Percentiles rank a stretch among this genome's conserved stretches.
Conservation (phyloP, 2,888 invertebrate genomes). For the Notodromas monacha region DNA sequence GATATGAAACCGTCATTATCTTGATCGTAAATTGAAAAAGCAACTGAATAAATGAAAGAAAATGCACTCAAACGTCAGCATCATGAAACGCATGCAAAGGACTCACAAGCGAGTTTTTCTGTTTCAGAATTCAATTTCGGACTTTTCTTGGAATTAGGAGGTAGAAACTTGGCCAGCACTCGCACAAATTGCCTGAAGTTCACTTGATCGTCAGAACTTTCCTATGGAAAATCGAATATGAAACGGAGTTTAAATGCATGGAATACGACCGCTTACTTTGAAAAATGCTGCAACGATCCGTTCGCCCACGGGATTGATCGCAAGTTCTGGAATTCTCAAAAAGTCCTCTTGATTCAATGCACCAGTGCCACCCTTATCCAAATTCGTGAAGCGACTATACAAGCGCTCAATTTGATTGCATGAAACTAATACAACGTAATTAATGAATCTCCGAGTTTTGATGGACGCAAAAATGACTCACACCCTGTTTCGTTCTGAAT, state of each 20-base stretch:
- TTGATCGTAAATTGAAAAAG: constrained; percentile 96
- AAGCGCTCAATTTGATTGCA: constrained; percentile 89
- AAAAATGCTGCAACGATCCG: constrained; percentile 94
- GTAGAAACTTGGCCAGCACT: constrained; percentile 74
- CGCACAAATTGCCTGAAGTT: constrained; percentile 93
- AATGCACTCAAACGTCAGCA: too few relatives aligned
- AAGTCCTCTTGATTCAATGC: constrained; percentile 86
- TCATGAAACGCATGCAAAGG: too few relatives aligned
- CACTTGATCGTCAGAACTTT: constrained; percentile 31
- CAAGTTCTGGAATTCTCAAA: constrained; percentile 79
- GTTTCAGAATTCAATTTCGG: constrained; percentile 67
- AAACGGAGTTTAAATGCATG: too few relatives aligned
- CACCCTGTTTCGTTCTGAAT: constrained; percentile 91
- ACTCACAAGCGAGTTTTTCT: constrained; percentile 69
- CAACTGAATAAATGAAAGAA: too few relatives aligned
- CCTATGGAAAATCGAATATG: too few relatives aligned
- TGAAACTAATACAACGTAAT: constrained; percentile 41
- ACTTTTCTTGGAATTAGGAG: constrained; percentile 63
- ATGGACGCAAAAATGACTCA: constrained; percentile 28
- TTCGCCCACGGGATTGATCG: constrained; percentile 90
- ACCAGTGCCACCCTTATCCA: constrained; percentile 83
- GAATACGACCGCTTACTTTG: too few relatives aligned
- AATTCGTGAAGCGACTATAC: constrained; percentile 80
- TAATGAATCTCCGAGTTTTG: too few relatives aligned
- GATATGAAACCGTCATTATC: constrained; percentile 90